Evolutionary conservation across 2,888 invertebrate genomes (phyloP), one percentile per base, ranked within the genome.

Genomic region (Acheta domesticus): DNA sequence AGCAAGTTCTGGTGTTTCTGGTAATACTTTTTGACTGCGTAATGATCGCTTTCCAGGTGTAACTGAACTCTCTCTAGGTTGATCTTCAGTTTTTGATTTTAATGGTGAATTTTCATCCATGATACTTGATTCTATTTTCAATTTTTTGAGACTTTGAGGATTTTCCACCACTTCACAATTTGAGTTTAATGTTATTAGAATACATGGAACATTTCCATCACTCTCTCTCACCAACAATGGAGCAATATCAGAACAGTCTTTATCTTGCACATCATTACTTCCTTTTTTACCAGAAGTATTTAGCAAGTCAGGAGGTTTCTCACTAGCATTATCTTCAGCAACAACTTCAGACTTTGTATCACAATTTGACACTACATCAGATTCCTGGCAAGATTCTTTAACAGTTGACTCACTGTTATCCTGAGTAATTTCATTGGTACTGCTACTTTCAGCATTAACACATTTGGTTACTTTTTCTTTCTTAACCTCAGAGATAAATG

Each of bases 161-260:
- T 86, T 84, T 83, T 87, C 86, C 0, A 86, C 87, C 79, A 86
- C 86, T 78, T 87, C 87, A 79, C 87, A 87, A 79, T 86, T 86
- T 1, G 91, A 90, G n/a, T 91, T 88, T 82, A 91, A 90, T 0
- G 91, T 91, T 50, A 91, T 85, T 12, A 91, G 91, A 80, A 91
- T 91, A 75, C 91, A 88, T 3, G 91, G 91, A 84, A 91, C 90
- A 0, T 87, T 87, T 79, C 88, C 88, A 79, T 87, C 79, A 48
- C 49, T n/a, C 19, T 62, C 16, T 36, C 49, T 48, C 73, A 62
- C 62, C 62, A 62, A 62, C 4, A n/a, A 62, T 19, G 62, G 62
- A 62, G n/a, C n/a, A 62, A 19, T 62, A 62, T 62, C 62, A 14
- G 16, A 19, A 19, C 62, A 14, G 16, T 62, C n/a, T 19, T n/a